Evolutionary conservation across 2,888 invertebrate genomes (phyloP), one percentile per base, ranked within the genome.

Genomic region (Xylocampa areola): DNA sequence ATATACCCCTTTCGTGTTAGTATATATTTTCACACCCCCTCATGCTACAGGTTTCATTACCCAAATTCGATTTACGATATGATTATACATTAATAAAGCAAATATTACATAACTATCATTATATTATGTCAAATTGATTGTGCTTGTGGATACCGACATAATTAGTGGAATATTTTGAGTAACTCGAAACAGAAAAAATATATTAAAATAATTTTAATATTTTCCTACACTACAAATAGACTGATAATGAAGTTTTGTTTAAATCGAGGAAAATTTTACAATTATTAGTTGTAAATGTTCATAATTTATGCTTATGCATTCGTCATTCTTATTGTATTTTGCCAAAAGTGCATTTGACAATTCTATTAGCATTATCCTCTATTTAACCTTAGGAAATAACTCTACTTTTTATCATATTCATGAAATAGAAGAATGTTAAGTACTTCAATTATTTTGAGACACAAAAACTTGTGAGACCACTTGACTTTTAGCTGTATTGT

Each of bases 171-270:
- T 49, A 62, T 36, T 45, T 49, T 23, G 16, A 40, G 19, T 23
- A 35, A 53, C 14, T 40, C 21, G 23, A 44, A 52, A 37, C 13
- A 4, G 10, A 17, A 32, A 53, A n/a, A n/a, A n/a, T n/a, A 62
- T 27, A 33, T 25, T 23, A n/a, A 4, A 6, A 29, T 41, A 25
- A 23, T 51, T 52, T 19, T 23, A 11, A 32, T 39, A 40, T 66
- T 63, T 69, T 69, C 70, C 65, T 43, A 40, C 33, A 30, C 41
- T 25, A 6, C 16, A 17, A 50, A n/a, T n/a, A 69, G 41, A 69
- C 29, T 14, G 21, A 37, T 49, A 61, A 45, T 25, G 25, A 43
- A 21, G 41, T 50, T 69, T 43, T 30, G 45, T 66, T 25, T 7
- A 35, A 68, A 69, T 55, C 43, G 43, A 69, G 68, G 48, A 67